Conservation (phyloP, 2,888 invertebrate genomes). For the Anoplius nigerrimus region DNA sequence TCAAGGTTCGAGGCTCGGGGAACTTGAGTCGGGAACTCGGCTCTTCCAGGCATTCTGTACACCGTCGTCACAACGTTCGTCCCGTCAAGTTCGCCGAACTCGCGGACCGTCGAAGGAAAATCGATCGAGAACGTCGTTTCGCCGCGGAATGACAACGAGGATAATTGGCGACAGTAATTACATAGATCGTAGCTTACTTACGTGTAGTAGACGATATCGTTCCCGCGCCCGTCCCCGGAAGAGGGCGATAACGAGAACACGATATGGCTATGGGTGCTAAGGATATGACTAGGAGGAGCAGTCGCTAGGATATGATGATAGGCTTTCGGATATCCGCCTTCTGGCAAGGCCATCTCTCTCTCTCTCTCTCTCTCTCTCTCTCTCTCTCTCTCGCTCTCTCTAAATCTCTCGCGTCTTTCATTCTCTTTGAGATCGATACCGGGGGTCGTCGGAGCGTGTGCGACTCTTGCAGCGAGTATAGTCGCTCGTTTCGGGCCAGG, state of each 20-base stretch:
- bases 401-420: background rate
- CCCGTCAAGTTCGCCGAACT: too few relatives aligned
- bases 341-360: background rate
- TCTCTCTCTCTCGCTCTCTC: too few relatives aligned
- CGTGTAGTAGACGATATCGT: background rate
- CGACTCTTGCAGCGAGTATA: background rate
- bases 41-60: too few relatives aligned
- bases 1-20: too few relatives aligned
- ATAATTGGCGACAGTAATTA: too few relatives aligned
- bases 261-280: background rate
- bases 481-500: too few relatives aligned
- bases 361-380: background rate
- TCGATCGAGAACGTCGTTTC: too few relatives aligned
- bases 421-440: background rate
- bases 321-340: background rate
- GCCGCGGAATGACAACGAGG: too few relatives aligned
- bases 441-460: too few relatives aligned
- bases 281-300: background rate
- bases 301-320: background rate
- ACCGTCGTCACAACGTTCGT: too few relatives aligned
- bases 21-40: too few relatives aligned
- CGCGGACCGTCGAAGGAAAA: too few relatives aligned
- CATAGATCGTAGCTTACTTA: background rate
- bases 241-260: background rate
- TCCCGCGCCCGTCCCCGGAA: background rate